Evolutionary conservation across 2,113 vertebrate genomes (phyloP).

Genomic region (Ceyx cyanopectus): DNA sequence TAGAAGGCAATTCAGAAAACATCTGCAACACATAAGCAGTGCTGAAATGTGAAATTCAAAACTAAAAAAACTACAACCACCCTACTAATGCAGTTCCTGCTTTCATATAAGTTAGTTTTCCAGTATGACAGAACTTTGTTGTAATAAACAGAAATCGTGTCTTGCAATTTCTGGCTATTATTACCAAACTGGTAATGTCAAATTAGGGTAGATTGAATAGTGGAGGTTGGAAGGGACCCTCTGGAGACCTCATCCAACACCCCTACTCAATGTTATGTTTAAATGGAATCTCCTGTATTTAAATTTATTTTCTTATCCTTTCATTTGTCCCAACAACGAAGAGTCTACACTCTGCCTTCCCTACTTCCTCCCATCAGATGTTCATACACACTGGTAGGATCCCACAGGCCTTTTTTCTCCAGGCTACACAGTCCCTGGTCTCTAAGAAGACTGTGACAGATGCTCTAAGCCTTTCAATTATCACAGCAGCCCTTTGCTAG

Average conservation of each 20-base stretch:
- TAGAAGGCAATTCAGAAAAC: background rate
- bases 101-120: background rate
- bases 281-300: background rate
- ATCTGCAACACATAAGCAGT: background rate
- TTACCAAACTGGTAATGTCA: background rate
- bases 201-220: background rate
- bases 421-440: background rate
- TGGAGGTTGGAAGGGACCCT: background rate
- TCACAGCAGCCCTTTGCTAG: background rate
- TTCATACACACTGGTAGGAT: background rate
- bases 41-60: background rate
- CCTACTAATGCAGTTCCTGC: background rate
- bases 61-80: background rate
- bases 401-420: background rate
- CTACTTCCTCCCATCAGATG: background rate
- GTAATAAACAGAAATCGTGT: background rate
- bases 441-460: background rate
- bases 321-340: accelerated
- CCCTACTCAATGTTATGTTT: background rate
- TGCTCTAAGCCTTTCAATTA: background rate
- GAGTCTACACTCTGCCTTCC: background rate
- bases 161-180: background rate
- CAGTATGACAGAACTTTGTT: background rate
- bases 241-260: background rate
- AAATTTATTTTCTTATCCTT: background rate